Conservation (phyloP, 2,113 vertebrate genomes). For the Podocnemis expansa region DNA sequence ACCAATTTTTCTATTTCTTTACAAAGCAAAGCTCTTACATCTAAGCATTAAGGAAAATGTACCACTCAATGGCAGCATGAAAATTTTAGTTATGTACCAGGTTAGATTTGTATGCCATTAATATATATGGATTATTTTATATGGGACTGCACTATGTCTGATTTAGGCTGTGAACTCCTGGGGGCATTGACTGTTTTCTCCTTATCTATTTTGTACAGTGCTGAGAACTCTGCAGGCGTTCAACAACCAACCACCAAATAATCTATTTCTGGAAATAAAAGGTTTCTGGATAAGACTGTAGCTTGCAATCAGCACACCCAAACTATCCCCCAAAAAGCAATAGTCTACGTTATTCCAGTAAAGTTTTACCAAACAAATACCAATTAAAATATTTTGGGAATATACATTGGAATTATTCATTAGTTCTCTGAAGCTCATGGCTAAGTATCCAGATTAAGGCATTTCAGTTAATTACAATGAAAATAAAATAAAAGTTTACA, state of each 20-base stretch:
- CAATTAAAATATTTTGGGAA: neutral
- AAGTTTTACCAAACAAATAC: neutral
- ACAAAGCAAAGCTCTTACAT: neutral
- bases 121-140: neutral
- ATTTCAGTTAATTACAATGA: neutral
- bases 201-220: neutral
- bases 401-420: neutral
- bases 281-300: neutral
- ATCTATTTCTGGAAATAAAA: constrained; percentile 19
- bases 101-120: neutral
- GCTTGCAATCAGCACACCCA: neutral
- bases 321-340: neutral
- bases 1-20: neutral
- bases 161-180: neutral
- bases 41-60: constrained; percentile 24
- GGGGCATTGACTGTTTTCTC: neutral
- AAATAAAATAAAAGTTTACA: neutral
- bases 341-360: neutral
- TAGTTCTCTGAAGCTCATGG: neutral
- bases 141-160: neutral
- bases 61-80: neutral
- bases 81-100: neutral
- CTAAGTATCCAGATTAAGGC: neutral
- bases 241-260: neutral
- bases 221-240: neutral